These are phyloP conservation scores for Pseudoatta argentina DNA, from an alignment of 1,140 invertebrate species.

Conservation along the genomic window DNA sequence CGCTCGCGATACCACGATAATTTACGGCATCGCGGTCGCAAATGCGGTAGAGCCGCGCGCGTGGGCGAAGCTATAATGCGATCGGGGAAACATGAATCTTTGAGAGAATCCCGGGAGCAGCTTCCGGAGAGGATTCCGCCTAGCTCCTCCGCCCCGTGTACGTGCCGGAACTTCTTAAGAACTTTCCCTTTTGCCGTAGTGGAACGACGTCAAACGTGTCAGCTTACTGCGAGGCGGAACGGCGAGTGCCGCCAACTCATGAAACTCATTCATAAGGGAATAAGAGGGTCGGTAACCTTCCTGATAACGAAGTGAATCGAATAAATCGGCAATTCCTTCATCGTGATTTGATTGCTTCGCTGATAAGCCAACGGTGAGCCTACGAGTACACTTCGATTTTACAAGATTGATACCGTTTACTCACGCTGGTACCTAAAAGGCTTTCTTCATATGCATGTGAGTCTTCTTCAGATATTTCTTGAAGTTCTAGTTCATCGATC, in stretches of 20 bases:
- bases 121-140: background rate
- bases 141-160: background rate
- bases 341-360: background rate
- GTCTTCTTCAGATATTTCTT: background rate
- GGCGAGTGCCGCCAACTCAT: background rate
- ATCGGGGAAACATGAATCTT: conserved; percentile 51
- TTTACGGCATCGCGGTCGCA: conserved; percentile 25
- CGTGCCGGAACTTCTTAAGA: conserved; percentile 54
- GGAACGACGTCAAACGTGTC: conserved; percentile 49
- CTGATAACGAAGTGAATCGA: background rate
- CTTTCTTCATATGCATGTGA: background rate
- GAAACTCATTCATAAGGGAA: conserved; percentile 23
- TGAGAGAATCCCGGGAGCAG: background rate
- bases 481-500: background rate
- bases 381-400: background rate
- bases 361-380: background rate
- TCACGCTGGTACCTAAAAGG: background rate
- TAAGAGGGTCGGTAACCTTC: background rate
- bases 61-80: conserved; percentile 23
- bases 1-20: conserved; percentile 39
- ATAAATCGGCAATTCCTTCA: background rate
- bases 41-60: background rate
- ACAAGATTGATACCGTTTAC: background rate
- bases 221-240: background rate
- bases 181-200: conserved; percentile 56